A percentile compares a stretch with the other conserved stretches of the same genome.
Conservation (phyloP, 2,888 invertebrate species). For the Cremastinae sp. region DNA sequence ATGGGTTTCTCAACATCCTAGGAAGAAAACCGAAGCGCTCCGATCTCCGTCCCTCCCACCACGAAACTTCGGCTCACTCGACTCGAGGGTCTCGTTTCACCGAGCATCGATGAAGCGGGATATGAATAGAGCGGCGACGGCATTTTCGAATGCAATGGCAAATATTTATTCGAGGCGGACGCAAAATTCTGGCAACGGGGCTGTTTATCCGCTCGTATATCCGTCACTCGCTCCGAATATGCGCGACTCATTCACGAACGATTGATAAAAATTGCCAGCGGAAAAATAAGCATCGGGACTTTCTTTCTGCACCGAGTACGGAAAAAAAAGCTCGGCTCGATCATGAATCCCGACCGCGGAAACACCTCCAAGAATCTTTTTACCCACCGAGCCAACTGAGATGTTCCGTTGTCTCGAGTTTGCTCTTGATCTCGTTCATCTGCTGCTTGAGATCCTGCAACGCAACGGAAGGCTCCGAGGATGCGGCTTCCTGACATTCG, state of each 20-base stretch:
- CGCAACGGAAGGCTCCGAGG: conserved; percentile 81
- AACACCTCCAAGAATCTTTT: too few species aligned
- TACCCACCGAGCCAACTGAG: conserved; percentile 84
- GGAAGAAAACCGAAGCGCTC: background rate
- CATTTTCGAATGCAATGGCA: conserved; percentile 61
- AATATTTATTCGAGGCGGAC: conserved; percentile 75
- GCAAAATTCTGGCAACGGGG: conserved; percentile 64
- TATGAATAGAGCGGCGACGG: conserved; percentile 71
- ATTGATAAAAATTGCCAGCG: conserved; percentile 43
- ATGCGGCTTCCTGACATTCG: conserved; percentile 79
- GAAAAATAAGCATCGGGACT: conserved; percentile 6
- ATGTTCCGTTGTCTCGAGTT: conserved; percentile 84
- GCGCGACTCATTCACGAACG: conserved; percentile 51
- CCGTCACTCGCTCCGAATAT: conserved; percentile 69
- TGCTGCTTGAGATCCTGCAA: conserved; percentile 83
- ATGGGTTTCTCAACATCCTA: conserved; percentile 24
- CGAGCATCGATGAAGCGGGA: conserved; percentile 55
- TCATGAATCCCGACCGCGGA: too few species aligned
- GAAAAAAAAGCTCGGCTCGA: too few species aligned
- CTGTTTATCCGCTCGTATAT: conserved; percentile 74
- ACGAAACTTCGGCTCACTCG: conserved; percentile 27
- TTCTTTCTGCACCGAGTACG: background rate
- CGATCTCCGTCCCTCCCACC: background rate
- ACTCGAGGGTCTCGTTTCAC: conserved; percentile 15
- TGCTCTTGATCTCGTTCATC: conserved; percentile 83